Percentiles rank a stretch among this genome's conserved stretches.
phyloP scores from a whole-genome alignment of 2,888 invertebrate genomes.

The Icerya purchasi region DNA sequence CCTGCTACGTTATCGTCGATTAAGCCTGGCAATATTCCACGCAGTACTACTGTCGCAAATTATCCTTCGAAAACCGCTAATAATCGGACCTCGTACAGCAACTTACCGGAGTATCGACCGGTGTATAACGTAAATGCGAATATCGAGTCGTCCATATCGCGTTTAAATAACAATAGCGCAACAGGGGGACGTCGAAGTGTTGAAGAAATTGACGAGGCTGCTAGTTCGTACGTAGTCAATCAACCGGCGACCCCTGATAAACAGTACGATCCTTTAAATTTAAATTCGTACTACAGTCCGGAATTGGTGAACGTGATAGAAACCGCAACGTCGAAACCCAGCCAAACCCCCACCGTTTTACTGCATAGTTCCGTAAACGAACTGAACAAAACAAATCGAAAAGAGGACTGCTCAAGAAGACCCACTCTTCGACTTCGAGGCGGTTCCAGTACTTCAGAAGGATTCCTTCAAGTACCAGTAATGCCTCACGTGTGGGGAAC shows the following conservation, averaged over 20 bases:
- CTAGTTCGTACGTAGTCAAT: no score
- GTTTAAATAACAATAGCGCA: not conserved
- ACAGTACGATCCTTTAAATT: not conserved
- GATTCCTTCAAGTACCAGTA: constrained; percentile 28
- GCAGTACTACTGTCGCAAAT: no score
- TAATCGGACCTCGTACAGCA: not conserved
- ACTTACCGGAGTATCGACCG: not conserved
- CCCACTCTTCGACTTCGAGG: constrained; percentile 26
- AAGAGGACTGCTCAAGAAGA: not conserved
- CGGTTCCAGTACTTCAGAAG: constrained; percentile 26
- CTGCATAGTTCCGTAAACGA: not conserved
- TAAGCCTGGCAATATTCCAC: no score
- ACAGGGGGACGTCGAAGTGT: no score
- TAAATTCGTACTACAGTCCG: not conserved
- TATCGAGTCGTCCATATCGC: not conserved
- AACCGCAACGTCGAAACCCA: not conserved
- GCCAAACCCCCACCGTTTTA: no score
- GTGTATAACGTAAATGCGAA: not conserved
- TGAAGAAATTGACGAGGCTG: no score
- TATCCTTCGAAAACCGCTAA: no score
- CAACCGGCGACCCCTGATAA: not conserved
- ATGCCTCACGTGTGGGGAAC: constrained; percentile 27
- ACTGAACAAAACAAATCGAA: not conserved
- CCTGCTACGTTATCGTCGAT: no score
- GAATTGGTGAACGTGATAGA: not conserved